Percentiles rank a stretch among this genome's conserved stretches.
phyloP scores from a whole-genome alignment of 2,888 invertebrate genomes.

The Papilio protenor region DNA sequence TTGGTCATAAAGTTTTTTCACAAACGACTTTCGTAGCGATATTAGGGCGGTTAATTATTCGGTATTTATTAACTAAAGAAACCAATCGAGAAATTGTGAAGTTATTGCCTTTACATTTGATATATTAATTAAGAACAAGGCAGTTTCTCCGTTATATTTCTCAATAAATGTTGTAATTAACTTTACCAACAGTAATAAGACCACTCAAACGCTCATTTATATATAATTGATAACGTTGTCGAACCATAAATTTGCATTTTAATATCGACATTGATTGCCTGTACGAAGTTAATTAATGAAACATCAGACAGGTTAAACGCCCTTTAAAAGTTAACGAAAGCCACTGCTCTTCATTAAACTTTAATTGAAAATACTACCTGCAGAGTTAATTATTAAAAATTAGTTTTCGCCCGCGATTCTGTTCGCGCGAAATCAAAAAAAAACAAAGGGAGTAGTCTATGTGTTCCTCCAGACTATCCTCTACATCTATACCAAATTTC shows the following conservation, averaged over 20 bases:
- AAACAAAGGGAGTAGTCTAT: too few species aligned
- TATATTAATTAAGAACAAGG: constrained; percentile 2
- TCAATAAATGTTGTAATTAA: constrained; percentile 10
- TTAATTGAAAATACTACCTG: constrained; percentile 8
- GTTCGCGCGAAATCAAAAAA: too few species aligned
- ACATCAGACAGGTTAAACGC: constrained; percentile 14
- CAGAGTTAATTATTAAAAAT: not conserved
- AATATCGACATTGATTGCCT: constrained; percentile 6
- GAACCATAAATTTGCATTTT: constrained; percentile 17
- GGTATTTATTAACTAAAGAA: not conserved
- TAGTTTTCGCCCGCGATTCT: too few species aligned
- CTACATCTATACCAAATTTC: too few species aligned
- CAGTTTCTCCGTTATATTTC: not conserved
- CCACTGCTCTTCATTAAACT: constrained; percentile 9
- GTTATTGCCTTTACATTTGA: not conserved
- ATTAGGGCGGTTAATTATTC: not conserved
- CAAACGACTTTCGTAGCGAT: too few species aligned
- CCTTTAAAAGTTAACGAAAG: constrained; percentile 13
- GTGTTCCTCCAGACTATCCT: too few species aligned
- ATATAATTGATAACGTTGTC: not conserved
- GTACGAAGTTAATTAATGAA: constrained; percentile 22
- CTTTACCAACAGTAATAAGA: not conserved
- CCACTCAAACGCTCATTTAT: constrained; percentile 3
- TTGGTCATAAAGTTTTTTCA: too few species aligned
- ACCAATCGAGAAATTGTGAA: not conserved